phyloP scores from a whole-genome alignment of 2,888 invertebrate genomes.

The Cerastis leucographa region DNA sequence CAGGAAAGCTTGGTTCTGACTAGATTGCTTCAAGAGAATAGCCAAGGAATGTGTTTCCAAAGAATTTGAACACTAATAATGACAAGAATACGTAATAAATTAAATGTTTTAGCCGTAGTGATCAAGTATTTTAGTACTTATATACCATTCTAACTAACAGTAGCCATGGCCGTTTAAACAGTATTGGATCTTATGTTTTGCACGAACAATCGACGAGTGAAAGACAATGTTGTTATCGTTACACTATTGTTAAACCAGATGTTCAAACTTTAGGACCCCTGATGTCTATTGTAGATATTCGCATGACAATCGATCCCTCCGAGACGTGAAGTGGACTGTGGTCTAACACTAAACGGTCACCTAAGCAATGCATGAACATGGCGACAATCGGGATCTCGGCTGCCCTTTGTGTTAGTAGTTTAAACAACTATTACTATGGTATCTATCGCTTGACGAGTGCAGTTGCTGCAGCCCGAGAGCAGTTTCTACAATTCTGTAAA shows the following conservation, averaged over 20 bases:
- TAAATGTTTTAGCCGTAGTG: neutral
- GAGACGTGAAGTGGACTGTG: neutral
- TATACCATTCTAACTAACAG: too few species aligned
- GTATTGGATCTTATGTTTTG: too few species aligned
- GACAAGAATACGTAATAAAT: neutral
- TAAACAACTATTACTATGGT: neutral
- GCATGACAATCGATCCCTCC: neutral
- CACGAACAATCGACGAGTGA: slow-evolving; percentile 15
- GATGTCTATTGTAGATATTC: neutral
- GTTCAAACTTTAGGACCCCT: slow-evolving; percentile 20
- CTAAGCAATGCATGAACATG: slow-evolving; percentile 3
- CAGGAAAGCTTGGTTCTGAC: neutral
- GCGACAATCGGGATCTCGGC: neutral
- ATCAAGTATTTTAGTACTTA: neutral
- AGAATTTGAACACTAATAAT: neutral
- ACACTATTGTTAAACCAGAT: slow-evolving; percentile 20
- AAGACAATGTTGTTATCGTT: neutral
- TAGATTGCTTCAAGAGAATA: neutral
- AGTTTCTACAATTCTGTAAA: too few species aligned
- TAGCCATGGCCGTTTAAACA: too few species aligned
- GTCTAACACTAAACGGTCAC: neutral
- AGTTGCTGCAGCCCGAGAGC: too few species aligned
- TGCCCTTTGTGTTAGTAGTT: slow-evolving; percentile 9
- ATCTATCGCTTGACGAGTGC: neutral
- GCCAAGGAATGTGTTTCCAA: neutral